Base-by-base conservation (phyloP, 2,888 invertebrate species). In the Cosmorhoe ocellata region DNA sequence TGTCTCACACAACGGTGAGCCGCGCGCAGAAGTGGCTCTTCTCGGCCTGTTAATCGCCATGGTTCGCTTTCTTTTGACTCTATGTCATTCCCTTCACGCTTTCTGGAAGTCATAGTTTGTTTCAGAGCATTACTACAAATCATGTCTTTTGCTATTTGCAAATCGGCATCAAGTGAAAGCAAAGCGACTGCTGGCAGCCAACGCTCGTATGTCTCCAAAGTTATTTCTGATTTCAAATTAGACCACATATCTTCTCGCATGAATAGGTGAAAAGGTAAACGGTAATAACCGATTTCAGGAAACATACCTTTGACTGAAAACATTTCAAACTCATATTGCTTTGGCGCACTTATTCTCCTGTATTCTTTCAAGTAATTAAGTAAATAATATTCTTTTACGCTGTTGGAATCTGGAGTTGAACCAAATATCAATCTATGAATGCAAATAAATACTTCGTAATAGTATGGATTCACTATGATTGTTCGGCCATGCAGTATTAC, bases 101-200 rank as follows among this genome's bases (percentile, higher is more conserved):
- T 86, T 59, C 84, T 71, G n/a, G 77, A 68, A 10, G 90, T 90
- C 91, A 91, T 91, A 1, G 90, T 91, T 76, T 90, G 90, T 67
- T 90, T 90, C 14, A 91, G 79, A 44, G 91, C 91, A 50, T 89
- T 91, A 64, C 91, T 90, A 58, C 91, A 90, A 62, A 91, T 84
- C 90, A 91, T 91, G 62, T 91, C 91, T 61, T 73, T 81, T n/a
- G 87, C 84, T 24, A 81, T 86, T 70, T 91, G 90, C 50, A 77
- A 60, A 69, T 90, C 84, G 10, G 79, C 74, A 61, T 90, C 84
- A 12, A 91, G 72, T 24, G 81, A 73, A 30, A 91, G 68, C 51
- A 90, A 72, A 30, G 81, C 67, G 28, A 85, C 89, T 31, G 81
- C 76, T 12, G 88, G 86, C 37, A 91, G 58, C 91, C 91, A 91